These are phyloP conservation scores for Drosophila truncata DNA, from an alignment of 1,140 invertebrate genomes.

Conservation along the genomic window DNA sequence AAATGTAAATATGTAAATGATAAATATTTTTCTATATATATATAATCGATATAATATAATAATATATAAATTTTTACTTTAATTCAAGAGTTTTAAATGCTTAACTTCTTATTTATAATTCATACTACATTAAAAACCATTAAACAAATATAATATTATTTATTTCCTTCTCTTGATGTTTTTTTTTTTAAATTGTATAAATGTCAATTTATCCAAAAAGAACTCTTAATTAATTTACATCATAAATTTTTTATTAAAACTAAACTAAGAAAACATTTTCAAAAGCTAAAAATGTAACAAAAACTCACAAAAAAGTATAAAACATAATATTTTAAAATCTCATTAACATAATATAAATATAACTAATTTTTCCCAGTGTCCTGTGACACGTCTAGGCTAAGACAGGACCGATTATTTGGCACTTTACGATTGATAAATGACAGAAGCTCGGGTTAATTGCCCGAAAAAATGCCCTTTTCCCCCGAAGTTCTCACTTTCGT, in stretches of 20 bases:
- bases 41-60: too few relatives aligned
- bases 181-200: too few relatives aligned
- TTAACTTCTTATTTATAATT: too few relatives aligned
- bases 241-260: neutral
- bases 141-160: too few relatives aligned
- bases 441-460: constrained; percentile 54
- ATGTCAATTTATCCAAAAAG: too few relatives aligned
- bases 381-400: constrained; percentile 28
- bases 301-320: neutral
- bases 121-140: too few relatives aligned
- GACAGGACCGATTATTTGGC: constrained; percentile 59
- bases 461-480: constrained; percentile 45
- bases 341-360: neutral
- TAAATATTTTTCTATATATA: neutral
- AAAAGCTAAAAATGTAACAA: neutral
- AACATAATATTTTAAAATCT: neutral
- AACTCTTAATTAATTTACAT: too few relatives aligned
- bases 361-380: constrained; percentile 1
- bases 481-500: constrained; percentile 56
- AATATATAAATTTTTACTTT: neutral
- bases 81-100: neutral
- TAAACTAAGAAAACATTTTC: neutral
- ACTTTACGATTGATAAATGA: constrained; percentile 71
- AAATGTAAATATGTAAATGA: neutral
- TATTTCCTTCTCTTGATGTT: too few relatives aligned